These are phyloP conservation scores for Lamellibrachia luymesi DNA, from an alignment of 1,140 invertebrate species.

Conservation along the genomic window DNA sequence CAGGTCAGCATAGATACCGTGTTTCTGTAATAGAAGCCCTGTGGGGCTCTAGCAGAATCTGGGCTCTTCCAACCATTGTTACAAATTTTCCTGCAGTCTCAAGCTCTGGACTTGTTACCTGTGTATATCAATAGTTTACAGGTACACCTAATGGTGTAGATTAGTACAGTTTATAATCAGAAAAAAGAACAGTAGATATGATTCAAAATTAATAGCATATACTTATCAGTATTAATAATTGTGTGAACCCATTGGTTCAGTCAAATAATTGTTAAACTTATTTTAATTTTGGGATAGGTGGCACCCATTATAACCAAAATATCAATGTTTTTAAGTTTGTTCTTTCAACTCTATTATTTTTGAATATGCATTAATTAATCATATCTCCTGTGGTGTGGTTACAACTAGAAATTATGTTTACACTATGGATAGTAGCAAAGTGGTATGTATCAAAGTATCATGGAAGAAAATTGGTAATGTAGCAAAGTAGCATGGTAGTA, in stretches of 20 bases:
- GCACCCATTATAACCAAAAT: no score
- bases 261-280: no score
- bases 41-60: background rate
- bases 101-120: background rate
- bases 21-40: background rate
- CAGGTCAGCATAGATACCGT: background rate
- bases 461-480: background rate
- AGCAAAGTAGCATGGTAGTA: no score
- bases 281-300: no score
- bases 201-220: background rate
- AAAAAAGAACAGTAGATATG: background rate
- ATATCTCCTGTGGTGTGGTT: background rate
- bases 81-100: background rate
- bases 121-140: background rate
- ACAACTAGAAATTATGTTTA: background rate
- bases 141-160: background rate
- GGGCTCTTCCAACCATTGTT: background rate
- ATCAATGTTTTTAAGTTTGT: no score
- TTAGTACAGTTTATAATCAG: background rate
- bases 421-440: background rate
- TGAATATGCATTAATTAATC: no score
- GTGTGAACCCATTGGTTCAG: no score
- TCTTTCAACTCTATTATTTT: no score
- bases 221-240: no score
- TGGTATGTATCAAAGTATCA: background rate